Conservation (phyloP, 2,113 vertebrate species). For the Myrmecobius fasciatus region DNA sequence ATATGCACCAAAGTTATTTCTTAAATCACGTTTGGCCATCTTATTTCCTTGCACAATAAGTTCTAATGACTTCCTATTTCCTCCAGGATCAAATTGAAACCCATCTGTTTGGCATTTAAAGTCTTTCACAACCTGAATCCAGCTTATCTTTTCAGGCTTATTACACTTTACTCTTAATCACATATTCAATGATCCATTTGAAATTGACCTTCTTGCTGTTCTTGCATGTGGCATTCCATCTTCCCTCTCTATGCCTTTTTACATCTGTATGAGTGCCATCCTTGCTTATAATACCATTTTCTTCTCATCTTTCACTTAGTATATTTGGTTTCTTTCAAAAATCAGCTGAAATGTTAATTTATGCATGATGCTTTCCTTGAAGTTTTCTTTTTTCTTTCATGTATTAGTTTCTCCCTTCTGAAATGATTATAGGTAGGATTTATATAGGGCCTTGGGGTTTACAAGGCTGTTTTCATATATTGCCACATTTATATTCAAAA, state of each 20-base stretch:
- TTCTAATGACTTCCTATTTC: background rate
- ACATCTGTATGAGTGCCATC: background rate
- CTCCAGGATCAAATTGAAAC: background rate
- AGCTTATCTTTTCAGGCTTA: background rate
- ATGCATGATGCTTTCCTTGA: background rate
- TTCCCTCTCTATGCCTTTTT: background rate
- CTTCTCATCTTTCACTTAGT: background rate
- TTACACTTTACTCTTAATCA: background rate
- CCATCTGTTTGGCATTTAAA: conserved; percentile 6
- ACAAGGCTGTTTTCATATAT: background rate
- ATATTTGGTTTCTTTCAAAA: background rate
- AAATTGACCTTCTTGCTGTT: background rate
- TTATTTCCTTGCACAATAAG: background rate
- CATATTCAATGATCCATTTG: background rate
- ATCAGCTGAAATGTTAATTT: background rate
- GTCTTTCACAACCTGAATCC: background rate
- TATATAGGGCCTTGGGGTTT: background rate
- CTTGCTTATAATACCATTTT: background rate
- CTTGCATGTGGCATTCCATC: background rate
- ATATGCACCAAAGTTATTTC: background rate
- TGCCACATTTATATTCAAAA: background rate
- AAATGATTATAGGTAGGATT: background rate
- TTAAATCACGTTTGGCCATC: background rate
- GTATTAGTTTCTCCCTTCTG: background rate
- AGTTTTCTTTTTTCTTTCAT: background rate